Percentiles rank a stretch among this genome's conserved stretches.
phyloP scores from a whole-genome alignment of 2,888 invertebrate genomes.

The Hirudinaria manillensis region DNA sequence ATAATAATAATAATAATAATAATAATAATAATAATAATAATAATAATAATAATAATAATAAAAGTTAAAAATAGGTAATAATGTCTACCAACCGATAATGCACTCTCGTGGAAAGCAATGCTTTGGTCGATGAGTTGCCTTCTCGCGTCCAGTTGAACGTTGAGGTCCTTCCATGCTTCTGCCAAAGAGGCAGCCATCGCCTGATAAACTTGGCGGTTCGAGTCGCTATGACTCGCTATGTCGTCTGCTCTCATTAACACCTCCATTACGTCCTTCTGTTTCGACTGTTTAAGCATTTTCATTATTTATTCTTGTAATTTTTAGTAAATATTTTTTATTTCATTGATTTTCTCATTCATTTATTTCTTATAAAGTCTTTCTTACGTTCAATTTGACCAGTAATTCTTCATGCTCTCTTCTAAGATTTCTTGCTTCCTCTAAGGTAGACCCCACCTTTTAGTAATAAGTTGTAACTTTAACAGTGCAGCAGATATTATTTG shows the following conservation, averaged over 20 bases:
- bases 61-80: too few relatives aligned
- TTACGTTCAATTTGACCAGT: constrained; percentile 73
- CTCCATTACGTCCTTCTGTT: constrained; percentile 81
- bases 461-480: too few relatives aligned
- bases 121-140: constrained; percentile 72
- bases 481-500: too few relatives aligned
- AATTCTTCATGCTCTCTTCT: constrained; percentile 76
- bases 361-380: constrained; percentile 31
- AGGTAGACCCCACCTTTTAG: constrained; percentile 63
- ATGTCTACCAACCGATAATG: constrained; percentile 53
- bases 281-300: constrained; percentile 60
- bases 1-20: too few relatives aligned
- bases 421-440: constrained; percentile 70
- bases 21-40: too few relatives aligned
- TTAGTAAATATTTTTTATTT: background rate
- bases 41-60: too few relatives aligned
- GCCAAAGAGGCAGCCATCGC: constrained; percentile 73
- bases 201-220: constrained; percentile 73
- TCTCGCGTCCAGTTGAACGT: constrained; percentile 70
- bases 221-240: constrained; percentile 49
- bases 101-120: constrained; percentile 66
- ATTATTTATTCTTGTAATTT: background rate
- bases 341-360: background rate
- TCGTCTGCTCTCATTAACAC: constrained; percentile 74
- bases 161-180: constrained; percentile 72